phyloP scores from a whole-genome alignment of 2,113 vertebrate species.

The Cygnus buccinator region DNA sequence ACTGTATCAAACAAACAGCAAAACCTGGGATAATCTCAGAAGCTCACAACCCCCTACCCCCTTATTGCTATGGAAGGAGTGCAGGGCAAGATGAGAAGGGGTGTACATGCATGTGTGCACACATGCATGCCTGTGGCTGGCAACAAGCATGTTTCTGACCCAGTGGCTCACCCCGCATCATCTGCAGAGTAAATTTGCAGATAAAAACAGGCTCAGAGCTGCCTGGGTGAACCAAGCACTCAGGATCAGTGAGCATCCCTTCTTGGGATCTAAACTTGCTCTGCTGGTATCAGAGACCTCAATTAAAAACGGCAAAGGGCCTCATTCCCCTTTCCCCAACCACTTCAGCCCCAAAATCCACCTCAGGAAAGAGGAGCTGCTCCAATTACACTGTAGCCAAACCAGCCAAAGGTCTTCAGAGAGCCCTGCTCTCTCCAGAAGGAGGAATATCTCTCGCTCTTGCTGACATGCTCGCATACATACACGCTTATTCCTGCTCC shows the following conservation, averaged over 20 bases:
- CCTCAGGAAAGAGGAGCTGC: background rate
- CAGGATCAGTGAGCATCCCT: rapidly evolving
- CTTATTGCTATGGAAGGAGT: background rate
- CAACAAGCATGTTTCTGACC: background rate
- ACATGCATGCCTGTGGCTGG: background rate
- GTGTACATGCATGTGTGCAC: background rate
- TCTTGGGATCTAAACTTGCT: background rate
- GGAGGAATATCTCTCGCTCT: background rate
- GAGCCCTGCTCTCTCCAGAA: background rate
- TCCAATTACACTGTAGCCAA: background rate
- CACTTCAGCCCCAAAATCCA: background rate
- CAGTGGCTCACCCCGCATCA: background rate
- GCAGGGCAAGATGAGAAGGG: background rate
- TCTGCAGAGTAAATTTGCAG: background rate
- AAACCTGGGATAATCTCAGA: background rate
- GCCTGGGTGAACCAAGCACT: background rate
- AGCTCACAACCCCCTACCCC: background rate
- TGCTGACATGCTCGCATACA: background rate
- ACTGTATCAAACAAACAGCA: background rate
- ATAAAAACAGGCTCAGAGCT: background rate
- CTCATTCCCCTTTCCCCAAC: background rate
- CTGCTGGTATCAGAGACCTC: too few species aligned
- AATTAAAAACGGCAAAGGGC: background rate
- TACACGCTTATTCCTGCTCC: background rate
- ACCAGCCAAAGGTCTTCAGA: background rate